These are phyloP conservation scores for Lasioglossum zephyrum DNA, from an alignment of 2,888 invertebrate species.

Conservation along the genomic window DNA sequence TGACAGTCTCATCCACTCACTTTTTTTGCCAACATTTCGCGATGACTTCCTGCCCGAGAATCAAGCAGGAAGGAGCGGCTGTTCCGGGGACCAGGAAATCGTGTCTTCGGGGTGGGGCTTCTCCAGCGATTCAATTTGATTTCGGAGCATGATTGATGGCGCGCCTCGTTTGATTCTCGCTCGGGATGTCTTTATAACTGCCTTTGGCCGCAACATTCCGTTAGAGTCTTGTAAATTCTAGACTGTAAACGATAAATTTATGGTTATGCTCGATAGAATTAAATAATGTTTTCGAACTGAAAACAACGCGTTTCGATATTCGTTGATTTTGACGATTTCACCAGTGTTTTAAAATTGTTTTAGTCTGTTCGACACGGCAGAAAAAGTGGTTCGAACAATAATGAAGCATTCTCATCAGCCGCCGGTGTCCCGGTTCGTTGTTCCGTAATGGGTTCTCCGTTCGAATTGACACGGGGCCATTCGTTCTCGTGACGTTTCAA, in stretches of 20 bases:
- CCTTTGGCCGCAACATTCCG: not conserved
- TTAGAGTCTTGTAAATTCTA: not conserved
- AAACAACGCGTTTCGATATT: too few species aligned
- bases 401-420: constrained; percentile 11
- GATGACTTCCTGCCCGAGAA: not conserved
- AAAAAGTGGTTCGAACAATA: not conserved
- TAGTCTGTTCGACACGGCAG: not conserved
- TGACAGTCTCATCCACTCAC: not conserved
- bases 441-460: constrained; percentile 73
- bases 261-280: too few species aligned
- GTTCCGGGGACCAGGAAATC: constrained; percentile 7
- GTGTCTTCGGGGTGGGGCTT: not conserved
- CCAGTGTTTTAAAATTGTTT: not conserved
- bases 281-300: too few species aligned
- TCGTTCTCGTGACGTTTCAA: constrained; percentile 79
- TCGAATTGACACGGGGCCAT: constrained; percentile 74
- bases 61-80: not conserved
- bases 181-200: not conserved
- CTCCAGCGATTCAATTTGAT: not conserved
- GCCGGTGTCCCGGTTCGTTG: constrained; percentile 37
- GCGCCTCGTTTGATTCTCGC: not conserved
- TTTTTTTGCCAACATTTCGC: not conserved
- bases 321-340: not conserved
- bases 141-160: not conserved
- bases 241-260: not conserved